Evolutionary conservation across 2,888 invertebrate genomes (phyloP).

Genomic region (Euplagia quadripunctaria): DNA sequence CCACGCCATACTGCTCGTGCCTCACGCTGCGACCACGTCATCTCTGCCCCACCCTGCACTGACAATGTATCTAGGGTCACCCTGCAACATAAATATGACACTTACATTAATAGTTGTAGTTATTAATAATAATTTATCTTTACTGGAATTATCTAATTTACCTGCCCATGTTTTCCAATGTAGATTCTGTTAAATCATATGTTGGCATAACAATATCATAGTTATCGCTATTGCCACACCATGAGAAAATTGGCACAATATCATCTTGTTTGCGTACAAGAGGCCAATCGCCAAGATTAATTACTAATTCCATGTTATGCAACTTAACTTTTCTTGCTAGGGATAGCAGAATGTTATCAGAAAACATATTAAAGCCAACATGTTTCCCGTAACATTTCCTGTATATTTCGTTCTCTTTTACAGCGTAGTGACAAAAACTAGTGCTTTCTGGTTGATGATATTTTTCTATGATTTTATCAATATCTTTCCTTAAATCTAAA

Average conservation of each 20-base stretch:
- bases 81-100: conserved; percentile 77
- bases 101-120: not conserved
- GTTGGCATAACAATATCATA: conserved; percentile 97
- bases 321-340: conserved; percentile 92
- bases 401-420: conserved; percentile 94
- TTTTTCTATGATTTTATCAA: conserved; percentile 89
- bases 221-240: conserved; percentile 96
- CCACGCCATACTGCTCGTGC: conserved; percentile 96
- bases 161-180: conserved; percentile 97
- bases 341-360: conserved; percentile 95
- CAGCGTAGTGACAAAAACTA: conserved; percentile 96
- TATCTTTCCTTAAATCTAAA: conserved; percentile 90
- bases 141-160: conserved; percentile 5
- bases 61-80: conserved; percentile 96
- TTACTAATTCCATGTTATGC: conserved; percentile 96
- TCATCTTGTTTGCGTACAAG: conserved; percentile 88
- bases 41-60: conserved; percentile 93
- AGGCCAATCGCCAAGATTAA: conserved; percentile 99
- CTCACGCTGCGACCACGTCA: conserved; percentile 91
- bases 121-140: not conserved
- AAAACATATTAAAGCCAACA: conserved; percentile 98
- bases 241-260: conserved; percentile 95
- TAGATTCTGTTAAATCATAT: conserved; percentile 97
- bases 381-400: conserved; percentile 97
- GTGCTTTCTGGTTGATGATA: conserved; percentile 93